A percentile compares a stretch with the other conserved stretches of the same genome.
Conservation (phyloP, 2,113 vertebrate genomes). For the Sphyrna mokarran region DNA sequence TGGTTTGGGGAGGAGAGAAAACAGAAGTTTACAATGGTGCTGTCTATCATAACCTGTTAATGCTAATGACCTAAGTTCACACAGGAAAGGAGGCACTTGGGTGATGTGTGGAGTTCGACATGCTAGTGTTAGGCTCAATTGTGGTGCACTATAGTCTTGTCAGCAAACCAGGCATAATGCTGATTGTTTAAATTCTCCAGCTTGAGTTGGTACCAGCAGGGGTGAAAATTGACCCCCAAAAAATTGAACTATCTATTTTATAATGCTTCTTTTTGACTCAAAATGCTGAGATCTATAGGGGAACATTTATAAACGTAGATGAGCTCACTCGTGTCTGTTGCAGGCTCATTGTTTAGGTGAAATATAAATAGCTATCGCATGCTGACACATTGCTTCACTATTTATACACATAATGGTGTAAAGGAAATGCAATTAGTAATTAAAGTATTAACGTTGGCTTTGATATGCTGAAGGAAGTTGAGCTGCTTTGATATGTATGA, state of each 20-base stretch:
- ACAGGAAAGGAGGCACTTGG: neutral
- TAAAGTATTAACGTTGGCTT: neutral
- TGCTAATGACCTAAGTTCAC: neutral
- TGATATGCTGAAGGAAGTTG: neutral
- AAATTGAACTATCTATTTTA: neutral
- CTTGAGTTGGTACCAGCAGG: neutral
- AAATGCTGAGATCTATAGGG: neutral
- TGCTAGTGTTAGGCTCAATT: neutral
- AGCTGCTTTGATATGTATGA: neutral
- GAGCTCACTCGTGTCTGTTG: neutral
- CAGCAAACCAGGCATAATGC: neutral
- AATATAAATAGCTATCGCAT: neutral
- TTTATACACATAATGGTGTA: neutral
- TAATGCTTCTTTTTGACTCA: neutral
- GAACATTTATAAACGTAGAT: neutral
- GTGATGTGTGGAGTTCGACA: neutral
- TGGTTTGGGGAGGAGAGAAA: neutral
- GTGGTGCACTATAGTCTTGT: neutral
- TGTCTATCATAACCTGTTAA: neutral
- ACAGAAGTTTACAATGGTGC: neutral
- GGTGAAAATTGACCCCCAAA: neutral
- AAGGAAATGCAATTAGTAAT: conserved; percentile 19
- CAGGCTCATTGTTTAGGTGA: neutral
- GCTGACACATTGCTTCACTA: neutral
- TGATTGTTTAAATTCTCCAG: neutral